Percentiles rank a stretch among this genome's conserved stretches.
These are phyloP conservation scores for Halcyon chelicuti DNA, from an alignment of 2,797 vertebrate species.

Conservation along the genomic window DNA sequence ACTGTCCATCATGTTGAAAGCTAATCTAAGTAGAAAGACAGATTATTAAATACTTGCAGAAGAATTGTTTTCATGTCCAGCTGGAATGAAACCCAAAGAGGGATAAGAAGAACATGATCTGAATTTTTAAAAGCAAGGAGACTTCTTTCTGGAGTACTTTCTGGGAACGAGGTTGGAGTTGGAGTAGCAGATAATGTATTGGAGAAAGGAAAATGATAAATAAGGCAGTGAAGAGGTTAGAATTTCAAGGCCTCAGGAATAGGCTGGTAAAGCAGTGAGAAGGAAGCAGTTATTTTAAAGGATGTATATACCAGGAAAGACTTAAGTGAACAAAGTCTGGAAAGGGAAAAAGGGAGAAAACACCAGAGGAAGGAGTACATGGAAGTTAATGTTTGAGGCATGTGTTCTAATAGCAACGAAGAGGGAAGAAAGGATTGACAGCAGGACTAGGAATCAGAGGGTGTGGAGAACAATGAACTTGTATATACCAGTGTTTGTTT, in stretches of 20 bases:
- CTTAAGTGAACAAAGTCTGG: neutral
- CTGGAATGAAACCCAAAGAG: neutral
- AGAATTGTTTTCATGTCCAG: conserved; percentile 30
- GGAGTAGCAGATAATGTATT: neutral
- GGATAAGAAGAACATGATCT: neutral
- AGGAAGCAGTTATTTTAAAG: neutral
- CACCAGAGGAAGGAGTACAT: neutral
- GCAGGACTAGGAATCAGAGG: neutral
- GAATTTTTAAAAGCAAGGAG: conserved; percentile 5
- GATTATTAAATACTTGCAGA: conserved; percentile 34
- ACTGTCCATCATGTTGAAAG: conserved; percentile 21
- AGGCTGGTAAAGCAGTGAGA: neutral
- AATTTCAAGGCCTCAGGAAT: neutral
- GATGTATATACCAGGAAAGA: neutral
- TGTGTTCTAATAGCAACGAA: neutral
- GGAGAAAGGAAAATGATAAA: neutral
- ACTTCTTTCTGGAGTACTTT: neutral
- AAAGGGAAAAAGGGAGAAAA: neutral
- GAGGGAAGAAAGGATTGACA: neutral
- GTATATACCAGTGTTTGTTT: neutral
- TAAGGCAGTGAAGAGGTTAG: neutral
- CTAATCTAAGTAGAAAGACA: conserved; percentile 23
- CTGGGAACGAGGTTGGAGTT: neutral
- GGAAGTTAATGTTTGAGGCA: neutral
- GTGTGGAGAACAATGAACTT: conserved; percentile 1